phyloP scores from a whole-genome alignment of 1,140 invertebrate genomes.

The Himalopsyche phryganea region DNA sequence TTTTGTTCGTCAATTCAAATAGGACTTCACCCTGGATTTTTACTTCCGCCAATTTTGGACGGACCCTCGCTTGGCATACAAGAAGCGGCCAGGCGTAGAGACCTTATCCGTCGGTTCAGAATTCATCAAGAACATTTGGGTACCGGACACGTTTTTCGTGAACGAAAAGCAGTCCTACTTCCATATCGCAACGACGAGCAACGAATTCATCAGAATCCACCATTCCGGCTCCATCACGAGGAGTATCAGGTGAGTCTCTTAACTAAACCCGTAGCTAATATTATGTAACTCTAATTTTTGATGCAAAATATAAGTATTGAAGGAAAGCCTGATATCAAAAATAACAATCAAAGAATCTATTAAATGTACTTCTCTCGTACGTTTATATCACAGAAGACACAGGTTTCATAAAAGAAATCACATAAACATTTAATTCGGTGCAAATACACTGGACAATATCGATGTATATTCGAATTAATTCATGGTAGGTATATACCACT shows the following conservation, averaged over 20 bases:
- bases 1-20: slow-evolving; percentile 24
- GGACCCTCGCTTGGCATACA: slow-evolving; percentile 89
- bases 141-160: slow-evolving; percentile 97
- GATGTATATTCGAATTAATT: no score
- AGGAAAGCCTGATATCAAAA: no score
- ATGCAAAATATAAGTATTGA: no score
- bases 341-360: no score
- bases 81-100: slow-evolving; percentile 80
- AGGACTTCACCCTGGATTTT: slow-evolving; percentile 99
- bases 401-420: no score
- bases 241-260: slow-evolving; percentile 82
- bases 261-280: slow-evolving; percentile 1
- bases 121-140: slow-evolving; percentile 97
- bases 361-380: no score
- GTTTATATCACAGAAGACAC: no score
- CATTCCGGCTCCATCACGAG: slow-evolving; percentile 90
- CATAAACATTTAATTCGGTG: no score
- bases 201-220: slow-evolving; percentile 95
- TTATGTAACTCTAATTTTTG: no score
- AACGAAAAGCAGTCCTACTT: slow-evolving; percentile 99
- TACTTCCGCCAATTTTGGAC: slow-evolving; percentile 99
- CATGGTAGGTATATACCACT: no score
- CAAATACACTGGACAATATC: no score
- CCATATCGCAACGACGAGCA: slow-evolving; percentile 95
- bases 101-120: slow-evolving; percentile 88